Evolutionary conservation across 2,113 vertebrate species (phyloP), one percentile per base, ranked within the genome.

Genomic region (Anarhynchus alexandrinus): DNA sequence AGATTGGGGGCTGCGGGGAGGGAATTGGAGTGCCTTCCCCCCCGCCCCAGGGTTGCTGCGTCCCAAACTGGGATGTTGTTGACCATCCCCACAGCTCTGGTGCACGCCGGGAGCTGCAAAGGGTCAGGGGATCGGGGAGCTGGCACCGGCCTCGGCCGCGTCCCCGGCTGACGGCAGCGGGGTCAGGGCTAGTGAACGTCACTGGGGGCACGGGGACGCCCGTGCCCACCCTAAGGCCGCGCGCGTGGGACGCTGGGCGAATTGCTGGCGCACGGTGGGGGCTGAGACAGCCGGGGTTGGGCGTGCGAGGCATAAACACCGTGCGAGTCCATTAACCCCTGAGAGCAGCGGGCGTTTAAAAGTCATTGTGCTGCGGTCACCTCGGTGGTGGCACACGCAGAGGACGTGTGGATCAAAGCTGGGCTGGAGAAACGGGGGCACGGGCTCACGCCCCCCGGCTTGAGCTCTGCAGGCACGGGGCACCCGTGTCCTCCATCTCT

Each of bases 101-200:
- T 3, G 62, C 14, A 34, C 1, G 12, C 32, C 2, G 3, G 51
- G 42, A 57, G 30, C 57, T 26, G 20, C 1, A 1, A 5, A n/a
- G 49, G 74, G 66, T 17, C 34, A 4, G 25, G 64, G 69, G 9
- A 11, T 4, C 0, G 5, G 52, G 45, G 57, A 47, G 23, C 14
- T 9, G 62, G 65, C 18, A 27, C 45, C 0, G 5, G 26, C 20
- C 7, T n/a, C 4, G 2, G 51, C 22, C 2, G 0, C 1, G 14
- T 25, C 36, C 20, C 25, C 4, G 2, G 13, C 20, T 69, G 61
- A 9, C 4, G 32, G 38, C 16, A 16, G 19, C 1, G 38, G 30
- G 58, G 47, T 25, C 43, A 21, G 51, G 64, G 62, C 19, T 58
- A 55, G 12, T 4, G 9, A 12, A 15, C 0, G 0, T 40, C 3